Conservation (phyloP, 1,140 invertebrate species). For the Cydia strobilella region DNA sequence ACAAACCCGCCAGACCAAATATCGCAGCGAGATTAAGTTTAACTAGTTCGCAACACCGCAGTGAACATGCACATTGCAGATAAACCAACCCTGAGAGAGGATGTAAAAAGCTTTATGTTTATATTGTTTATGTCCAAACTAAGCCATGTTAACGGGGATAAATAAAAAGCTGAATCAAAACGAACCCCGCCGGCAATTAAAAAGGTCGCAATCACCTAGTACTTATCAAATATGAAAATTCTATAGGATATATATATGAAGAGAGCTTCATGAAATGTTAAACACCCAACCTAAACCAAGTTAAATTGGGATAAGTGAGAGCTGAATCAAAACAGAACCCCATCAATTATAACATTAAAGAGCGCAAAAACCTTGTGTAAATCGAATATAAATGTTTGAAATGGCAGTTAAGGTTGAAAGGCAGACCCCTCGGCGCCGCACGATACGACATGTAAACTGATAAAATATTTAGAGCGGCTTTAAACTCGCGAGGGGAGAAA, state of each 20-base stretch:
- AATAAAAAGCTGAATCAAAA: not conserved
- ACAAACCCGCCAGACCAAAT: constrained; percentile 10
- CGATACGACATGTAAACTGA: constrained; percentile 69
- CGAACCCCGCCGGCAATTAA: not conserved
- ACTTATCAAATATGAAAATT: not conserved
- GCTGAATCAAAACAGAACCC: constrained; percentile 29
- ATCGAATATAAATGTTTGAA: constrained; percentile 65
- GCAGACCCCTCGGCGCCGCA: constrained; percentile 62
- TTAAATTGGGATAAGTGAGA: constrained; percentile 33
- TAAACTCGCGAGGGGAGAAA: constrained; percentile 62
- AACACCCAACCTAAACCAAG: not conserved
- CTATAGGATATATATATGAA: not conserved
- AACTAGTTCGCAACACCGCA: constrained; percentile 22
- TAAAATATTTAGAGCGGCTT: constrained; percentile 72
- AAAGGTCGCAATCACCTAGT: not conserved
- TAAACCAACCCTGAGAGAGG: constrained; percentile 13
- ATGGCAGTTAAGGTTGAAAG: constrained; percentile 54
- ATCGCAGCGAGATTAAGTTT: constrained; percentile 6
- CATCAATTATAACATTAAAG: constrained; percentile 40
- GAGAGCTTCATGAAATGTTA: not conserved
- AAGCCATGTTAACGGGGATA: not conserved
- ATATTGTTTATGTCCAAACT: not conserved
- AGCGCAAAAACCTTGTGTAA: constrained; percentile 42
- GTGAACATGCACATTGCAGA: constrained; percentile 23
- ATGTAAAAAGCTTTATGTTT: constrained; percentile 11